Conservation (phyloP, 2,888 invertebrate genomes). For the Lycia hirtaria region DNA sequence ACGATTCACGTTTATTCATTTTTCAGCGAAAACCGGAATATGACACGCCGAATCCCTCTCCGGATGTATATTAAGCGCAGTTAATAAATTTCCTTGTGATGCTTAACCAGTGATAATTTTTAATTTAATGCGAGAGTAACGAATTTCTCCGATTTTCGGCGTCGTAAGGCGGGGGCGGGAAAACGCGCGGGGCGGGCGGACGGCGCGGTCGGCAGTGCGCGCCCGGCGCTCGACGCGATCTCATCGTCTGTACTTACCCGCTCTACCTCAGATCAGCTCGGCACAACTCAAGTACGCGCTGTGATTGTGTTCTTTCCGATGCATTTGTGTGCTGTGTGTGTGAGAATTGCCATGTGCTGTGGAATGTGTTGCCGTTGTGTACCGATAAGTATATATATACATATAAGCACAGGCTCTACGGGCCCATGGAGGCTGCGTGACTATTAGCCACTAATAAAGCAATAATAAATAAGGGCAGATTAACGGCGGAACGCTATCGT, state of each 20-base stretch:
- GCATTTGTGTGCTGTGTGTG: slow-evolving; percentile 44
- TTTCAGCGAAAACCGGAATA: slow-evolving; percentile 23
- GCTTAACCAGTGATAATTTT: slow-evolving; percentile 42
- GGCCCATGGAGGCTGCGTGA: slow-evolving; percentile 13
- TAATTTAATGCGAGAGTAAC: slow-evolving; percentile 43
- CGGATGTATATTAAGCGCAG: slow-evolving; percentile 28
- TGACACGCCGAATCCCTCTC: slow-evolving; percentile 21
- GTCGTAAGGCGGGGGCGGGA: slow-evolving; percentile 45
- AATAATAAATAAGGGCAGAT: slow-evolving; percentile 28
- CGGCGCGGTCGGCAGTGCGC: slow-evolving; percentile 64
- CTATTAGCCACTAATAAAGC: slow-evolving; percentile 23
- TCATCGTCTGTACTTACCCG: slow-evolving; percentile 43
- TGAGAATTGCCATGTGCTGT: slow-evolving; percentile 61
- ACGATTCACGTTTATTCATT: slow-evolving; percentile 18
- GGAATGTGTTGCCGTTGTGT: slow-evolving; percentile 32
- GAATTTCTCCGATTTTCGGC: slow-evolving; percentile 59
- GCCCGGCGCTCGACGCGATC: slow-evolving; percentile 49
- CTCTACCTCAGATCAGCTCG: slow-evolving; percentile 21
- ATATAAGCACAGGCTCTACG: neutral
- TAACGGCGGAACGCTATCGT: slow-evolving; percentile 22
- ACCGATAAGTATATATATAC: slow-evolving; percentile 21
- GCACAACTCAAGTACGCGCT: slow-evolving; percentile 45
- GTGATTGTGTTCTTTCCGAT: slow-evolving; percentile 48
- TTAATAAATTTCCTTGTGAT: slow-evolving; percentile 30
- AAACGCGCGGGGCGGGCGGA: slow-evolving; percentile 38